Evolutionary conservation across 2,888 invertebrate species (phyloP).

Genomic region (Ophion ventricosus): DNA sequence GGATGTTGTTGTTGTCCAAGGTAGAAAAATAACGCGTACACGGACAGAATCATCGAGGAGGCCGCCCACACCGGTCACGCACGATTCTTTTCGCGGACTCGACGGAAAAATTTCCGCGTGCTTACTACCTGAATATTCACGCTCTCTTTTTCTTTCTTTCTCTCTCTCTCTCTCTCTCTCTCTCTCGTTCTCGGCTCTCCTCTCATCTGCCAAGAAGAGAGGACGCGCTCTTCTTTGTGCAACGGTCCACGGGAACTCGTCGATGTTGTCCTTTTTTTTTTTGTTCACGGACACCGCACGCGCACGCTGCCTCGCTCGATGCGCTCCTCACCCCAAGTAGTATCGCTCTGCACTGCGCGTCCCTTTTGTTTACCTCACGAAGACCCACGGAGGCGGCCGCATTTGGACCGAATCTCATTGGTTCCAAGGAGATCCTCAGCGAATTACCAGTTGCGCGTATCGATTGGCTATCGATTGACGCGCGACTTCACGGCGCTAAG

Average conservation of each 20-base stretch:
- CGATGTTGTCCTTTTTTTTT: conserved; percentile 36
- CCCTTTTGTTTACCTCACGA: conserved; percentile 51
- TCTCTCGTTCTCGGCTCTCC: conserved; percentile 10
- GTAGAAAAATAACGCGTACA: conserved; percentile 35
- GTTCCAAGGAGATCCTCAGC: not conserved
- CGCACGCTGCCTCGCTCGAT: conserved; percentile 14
- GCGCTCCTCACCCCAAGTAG: conserved; percentile 32
- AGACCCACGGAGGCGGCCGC: not conserved
- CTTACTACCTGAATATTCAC: not conserved
- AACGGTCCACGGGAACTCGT: conserved; percentile 7
- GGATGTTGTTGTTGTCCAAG: conserved; percentile 10
- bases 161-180: not conserved
- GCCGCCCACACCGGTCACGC: conserved; percentile 53
- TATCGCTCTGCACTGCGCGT: conserved; percentile 53
- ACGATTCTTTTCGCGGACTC: conserved; percentile 13
- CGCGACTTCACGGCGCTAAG: not conserved
- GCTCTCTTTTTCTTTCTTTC: not conserved
- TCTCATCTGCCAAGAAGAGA: conserved; percentile 6
- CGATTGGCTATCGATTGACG: conserved; percentile 1
- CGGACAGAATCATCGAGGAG: conserved; percentile 59
- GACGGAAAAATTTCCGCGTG: conserved; percentile 4
- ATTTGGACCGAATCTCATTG: conserved; percentile 21
- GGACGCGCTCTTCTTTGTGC: conserved; percentile 26
- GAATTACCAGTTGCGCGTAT: conserved; percentile 25
- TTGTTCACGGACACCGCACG: conserved; percentile 34